Conservation (phyloP, 2,797 vertebrate genomes). For the Xiphorhynchus erythropygius region DNA sequence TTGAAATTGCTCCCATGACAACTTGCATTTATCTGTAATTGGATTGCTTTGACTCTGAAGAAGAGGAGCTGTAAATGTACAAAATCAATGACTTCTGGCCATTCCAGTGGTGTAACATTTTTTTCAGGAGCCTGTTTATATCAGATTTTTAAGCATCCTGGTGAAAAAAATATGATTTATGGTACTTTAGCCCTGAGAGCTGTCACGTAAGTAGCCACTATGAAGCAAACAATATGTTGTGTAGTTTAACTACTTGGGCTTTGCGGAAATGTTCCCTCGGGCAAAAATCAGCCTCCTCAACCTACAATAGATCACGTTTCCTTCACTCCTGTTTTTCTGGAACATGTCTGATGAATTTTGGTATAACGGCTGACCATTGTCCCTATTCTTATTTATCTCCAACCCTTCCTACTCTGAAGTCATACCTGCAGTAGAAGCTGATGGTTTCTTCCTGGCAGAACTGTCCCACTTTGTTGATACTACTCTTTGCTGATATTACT, state of each 20-base stretch:
- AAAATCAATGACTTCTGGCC: constrained; percentile 2
- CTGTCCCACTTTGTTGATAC: not conserved
- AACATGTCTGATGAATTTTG: not conserved
- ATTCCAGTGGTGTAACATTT: constrained; percentile 48
- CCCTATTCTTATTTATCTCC: not conserved
- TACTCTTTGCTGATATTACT: not conserved
- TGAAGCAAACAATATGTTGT: not conserved
- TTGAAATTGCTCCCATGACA: not conserved
- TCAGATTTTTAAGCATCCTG: constrained; percentile 9
- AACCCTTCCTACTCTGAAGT: not conserved
- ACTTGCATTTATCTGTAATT: not conserved
- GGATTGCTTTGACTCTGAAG: not conserved
- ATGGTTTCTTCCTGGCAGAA: not conserved
- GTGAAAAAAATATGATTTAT: constrained; percentile 24
- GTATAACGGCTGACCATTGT: not conserved
- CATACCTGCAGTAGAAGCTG: not conserved
- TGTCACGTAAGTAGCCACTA: constrained; percentile 4
- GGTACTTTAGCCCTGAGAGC: constrained; percentile 19
- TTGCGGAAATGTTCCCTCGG: not conserved
- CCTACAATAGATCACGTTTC: not conserved
- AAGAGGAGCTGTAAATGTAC: not conserved
- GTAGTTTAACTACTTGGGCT: not conserved
- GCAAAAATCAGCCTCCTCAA: not conserved
- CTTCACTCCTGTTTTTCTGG: not conserved
- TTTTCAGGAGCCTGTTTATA: constrained; percentile 19